phyloP scores from a whole-genome alignment of 1,140 invertebrate genomes.

The Zophobas atratus region DNA sequence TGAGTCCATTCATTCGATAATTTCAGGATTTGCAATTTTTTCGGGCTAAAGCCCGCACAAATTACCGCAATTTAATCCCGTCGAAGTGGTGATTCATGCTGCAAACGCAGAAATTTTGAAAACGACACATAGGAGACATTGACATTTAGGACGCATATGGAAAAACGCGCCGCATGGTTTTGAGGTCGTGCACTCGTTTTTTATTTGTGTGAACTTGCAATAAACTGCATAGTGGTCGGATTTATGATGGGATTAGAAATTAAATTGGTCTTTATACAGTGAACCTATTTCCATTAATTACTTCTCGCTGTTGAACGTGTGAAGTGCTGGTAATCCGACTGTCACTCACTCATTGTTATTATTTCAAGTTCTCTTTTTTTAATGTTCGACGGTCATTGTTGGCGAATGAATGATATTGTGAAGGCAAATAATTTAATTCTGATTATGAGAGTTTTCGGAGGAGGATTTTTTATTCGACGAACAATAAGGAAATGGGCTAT shows the following conservation, averaged over 20 bases:
- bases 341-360: too few species aligned
- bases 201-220: not conserved
- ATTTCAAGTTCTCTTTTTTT: not conserved
- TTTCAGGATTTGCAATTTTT: slow-evolving; percentile 23
- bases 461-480: not conserved
- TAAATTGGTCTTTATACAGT: not conserved
- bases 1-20: slow-evolving; percentile 2
- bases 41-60: not conserved
- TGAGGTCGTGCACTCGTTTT: not conserved
- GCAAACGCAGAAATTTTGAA: not conserved
- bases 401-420: not conserved
- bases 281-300: too few species aligned
- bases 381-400: not conserved
- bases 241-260: not conserved
- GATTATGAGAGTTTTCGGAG: not conserved
- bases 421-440: not conserved
- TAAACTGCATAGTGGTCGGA: not conserved
- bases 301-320: too few species aligned
- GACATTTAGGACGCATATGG: not conserved
- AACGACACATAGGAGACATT: not conserved
- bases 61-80: not conserved
- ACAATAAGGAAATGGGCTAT: not conserved
- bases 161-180: not conserved
- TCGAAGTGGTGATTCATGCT: not conserved
- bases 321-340: too few species aligned